These are phyloP conservation scores for Ormyrus thymus DNA, from an alignment of 2,888 invertebrate genomes.

Conservation along the genomic window DNA sequence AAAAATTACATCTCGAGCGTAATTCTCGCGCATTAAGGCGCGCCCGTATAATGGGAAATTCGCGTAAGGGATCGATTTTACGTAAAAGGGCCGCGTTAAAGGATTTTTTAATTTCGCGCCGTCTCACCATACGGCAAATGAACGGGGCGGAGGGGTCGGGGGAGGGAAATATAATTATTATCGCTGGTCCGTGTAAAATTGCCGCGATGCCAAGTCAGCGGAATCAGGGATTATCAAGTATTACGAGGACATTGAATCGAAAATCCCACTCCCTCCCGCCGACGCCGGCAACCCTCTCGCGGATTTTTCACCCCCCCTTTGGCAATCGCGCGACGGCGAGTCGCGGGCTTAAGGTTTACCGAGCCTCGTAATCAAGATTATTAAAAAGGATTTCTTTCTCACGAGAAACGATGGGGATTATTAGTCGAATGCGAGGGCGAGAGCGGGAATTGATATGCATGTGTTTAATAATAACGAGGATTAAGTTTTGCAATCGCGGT, in stretches of 20 bases:
- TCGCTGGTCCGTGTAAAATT: constrained; percentile 48
- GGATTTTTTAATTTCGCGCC: constrained; percentile 47
- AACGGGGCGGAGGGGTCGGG: constrained; percentile 11
- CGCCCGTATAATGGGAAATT: constrained; percentile 3
- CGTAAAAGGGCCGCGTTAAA: constrained; percentile 26
- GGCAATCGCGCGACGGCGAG: constrained; percentile 24
- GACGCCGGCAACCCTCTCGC: too few species aligned
- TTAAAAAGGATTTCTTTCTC: background rate
- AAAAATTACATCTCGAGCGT: background rate
- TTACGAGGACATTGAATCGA: constrained; percentile 53
- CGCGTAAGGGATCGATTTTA: constrained; percentile 26
- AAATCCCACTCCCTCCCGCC: constrained; percentile 35
- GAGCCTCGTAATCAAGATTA: background rate
- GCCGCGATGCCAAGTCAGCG: constrained; percentile 54
- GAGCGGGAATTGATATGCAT: too few species aligned
- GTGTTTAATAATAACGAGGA: too few species aligned
- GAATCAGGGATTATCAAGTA: constrained; percentile 55
- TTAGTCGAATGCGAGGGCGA: too few species aligned
- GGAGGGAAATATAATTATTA: constrained; percentile 53
- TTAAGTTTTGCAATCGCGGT: too few species aligned
- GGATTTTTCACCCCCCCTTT: constrained; percentile 33
- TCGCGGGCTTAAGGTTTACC: constrained; percentile 9
- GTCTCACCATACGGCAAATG: constrained; percentile 4
- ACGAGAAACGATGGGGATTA: too few species aligned
- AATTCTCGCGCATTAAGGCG: constrained; percentile 22